Evolutionary conservation across 2,888 invertebrate species (phyloP).

Genomic region (Macaria liturata): DNA sequence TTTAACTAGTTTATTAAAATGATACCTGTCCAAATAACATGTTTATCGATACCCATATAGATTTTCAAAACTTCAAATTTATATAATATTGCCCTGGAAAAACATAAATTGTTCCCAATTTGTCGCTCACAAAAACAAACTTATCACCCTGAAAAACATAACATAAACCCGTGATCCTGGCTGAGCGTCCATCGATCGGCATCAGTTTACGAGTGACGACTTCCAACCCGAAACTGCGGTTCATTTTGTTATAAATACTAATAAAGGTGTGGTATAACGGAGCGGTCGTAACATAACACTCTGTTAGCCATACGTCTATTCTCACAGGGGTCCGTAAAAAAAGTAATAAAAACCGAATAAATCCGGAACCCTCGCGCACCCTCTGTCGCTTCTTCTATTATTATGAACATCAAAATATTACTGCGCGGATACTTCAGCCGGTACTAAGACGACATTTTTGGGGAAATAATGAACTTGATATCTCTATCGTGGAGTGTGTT

Average conservation of each 20-base stretch:
- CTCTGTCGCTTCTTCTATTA: constrained; percentile 68
- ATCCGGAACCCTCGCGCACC: constrained; percentile 64
- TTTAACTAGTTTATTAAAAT: too few relatives aligned
- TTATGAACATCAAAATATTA: constrained; percentile 77
- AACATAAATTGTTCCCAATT: too few relatives aligned
- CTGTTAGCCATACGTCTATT: constrained; percentile 55
- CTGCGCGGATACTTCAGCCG: constrained; percentile 45
- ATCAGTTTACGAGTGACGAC: constrained; percentile 20
- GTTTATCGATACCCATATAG: too few relatives aligned
- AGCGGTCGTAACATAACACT: constrained; percentile 56
- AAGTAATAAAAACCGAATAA: constrained; percentile 81
- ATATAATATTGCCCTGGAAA: too few relatives aligned
- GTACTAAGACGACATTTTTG: constrained; percentile 42
- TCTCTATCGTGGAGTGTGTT: constrained; percentile 11
- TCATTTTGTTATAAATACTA: constrained; percentile 42
- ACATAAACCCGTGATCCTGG: not conserved
- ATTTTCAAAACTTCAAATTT: too few relatives aligned
- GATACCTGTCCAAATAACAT: too few relatives aligned
- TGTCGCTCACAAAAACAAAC: too few relatives aligned
- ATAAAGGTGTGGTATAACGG: constrained; percentile 52
- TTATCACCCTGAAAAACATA: too few relatives aligned
- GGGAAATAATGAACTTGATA: constrained; percentile 44
- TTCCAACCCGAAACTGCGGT: constrained; percentile 27
- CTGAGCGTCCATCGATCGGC: constrained; percentile 18
- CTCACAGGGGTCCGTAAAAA: constrained; percentile 69